Evolutionary conservation across 2,113 vertebrate genomes (phyloP).

Genomic region (Sceloporus tristichus): DNA sequence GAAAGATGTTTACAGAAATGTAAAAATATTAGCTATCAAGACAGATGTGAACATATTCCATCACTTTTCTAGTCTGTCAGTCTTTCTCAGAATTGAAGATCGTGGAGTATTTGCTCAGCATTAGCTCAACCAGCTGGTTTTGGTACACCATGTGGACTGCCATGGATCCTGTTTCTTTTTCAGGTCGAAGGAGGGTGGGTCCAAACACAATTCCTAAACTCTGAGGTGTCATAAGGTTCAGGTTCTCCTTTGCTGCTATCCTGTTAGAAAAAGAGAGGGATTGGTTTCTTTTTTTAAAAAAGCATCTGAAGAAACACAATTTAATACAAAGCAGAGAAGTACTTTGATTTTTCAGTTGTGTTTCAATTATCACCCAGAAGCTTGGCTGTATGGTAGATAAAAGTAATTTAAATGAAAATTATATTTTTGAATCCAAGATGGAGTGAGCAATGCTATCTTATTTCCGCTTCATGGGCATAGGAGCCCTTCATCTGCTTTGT

Average conservation of each 20-base stretch:
- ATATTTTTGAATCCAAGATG: conserved; percentile 15
- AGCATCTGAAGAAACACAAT: conserved; percentile 45
- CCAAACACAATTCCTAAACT: conserved; percentile 95
- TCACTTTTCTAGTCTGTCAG: conserved; percentile 81
- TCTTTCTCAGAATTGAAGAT: conserved; percentile 86
- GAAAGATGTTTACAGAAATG: conserved; percentile 88
- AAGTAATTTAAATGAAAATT: neutral
- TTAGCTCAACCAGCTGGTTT: conserved; percentile 94
- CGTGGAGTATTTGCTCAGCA: conserved; percentile 85
- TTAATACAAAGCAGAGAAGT: neutral
- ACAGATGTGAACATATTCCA: conserved; percentile 83
- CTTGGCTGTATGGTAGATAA: neutral
- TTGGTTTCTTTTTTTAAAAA: conserved; percentile 52
- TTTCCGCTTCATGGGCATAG: neutral
- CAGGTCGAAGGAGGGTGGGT: conserved; percentile 93
- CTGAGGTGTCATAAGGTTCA: conserved; percentile 96
- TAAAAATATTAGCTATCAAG: conserved; percentile 87
- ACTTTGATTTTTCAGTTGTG: neutral
- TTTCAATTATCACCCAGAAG: conserved; percentile 2
- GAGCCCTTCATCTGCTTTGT: neutral
- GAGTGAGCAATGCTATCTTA: neutral
- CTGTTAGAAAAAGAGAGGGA: conserved; percentile 76
- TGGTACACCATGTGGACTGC: conserved; percentile 95
- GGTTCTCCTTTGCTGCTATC: conserved; percentile 85
- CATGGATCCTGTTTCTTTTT: conserved; percentile 90